phyloP scores from a whole-genome alignment of 1,140 invertebrate genomes.

The Lordiphosa stackelbergi region DNA sequence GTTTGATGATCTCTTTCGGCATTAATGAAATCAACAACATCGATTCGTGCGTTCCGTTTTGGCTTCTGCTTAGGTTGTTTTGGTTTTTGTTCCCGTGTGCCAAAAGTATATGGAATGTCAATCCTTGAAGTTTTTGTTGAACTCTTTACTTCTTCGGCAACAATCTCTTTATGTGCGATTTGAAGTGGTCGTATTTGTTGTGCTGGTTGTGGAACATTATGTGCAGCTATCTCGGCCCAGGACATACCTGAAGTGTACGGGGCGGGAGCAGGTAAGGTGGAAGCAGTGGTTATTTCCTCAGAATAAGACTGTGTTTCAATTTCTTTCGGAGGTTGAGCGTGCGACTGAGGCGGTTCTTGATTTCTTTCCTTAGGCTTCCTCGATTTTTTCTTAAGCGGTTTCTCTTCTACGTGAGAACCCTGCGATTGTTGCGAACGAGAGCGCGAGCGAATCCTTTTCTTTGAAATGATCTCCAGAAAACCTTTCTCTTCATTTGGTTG shows the following conservation, averaged over 20 bases:
- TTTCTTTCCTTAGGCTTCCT: slow-evolving; percentile 47
- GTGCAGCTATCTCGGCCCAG: slow-evolving; percentile 69
- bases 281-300: background rate
- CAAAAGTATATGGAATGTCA: slow-evolving; percentile 43
- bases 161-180: slow-evolving; percentile 23
- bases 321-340: background rate
- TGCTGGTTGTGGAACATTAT: slow-evolving; percentile 68
- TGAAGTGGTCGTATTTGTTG: slow-evolving; percentile 58
- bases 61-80: slow-evolving; percentile 66
- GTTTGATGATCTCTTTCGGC: slow-evolving; percentile 39
- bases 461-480: slow-evolving; percentile 56
- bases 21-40: slow-evolving; percentile 52
- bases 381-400: slow-evolving; percentile 50
- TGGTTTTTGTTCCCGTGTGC: slow-evolving; percentile 39
- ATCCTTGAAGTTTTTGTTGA: slow-evolving; percentile 25
- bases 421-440: slow-evolving; percentile 67
- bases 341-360: slow-evolving; percentile 4
- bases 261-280: slow-evolving; percentile 13
- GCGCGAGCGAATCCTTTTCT: slow-evolving; percentile 59
- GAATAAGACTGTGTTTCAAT: background rate
- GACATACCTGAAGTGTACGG: slow-evolving; percentile 53
- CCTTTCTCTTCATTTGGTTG: slow-evolving; percentile 45
- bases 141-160: slow-evolving; percentile 10
- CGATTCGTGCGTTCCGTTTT: slow-evolving; percentile 42
- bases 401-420: slow-evolving; percentile 36